Evolutionary conservation across 1,140 invertebrate species (phyloP).

Genomic region (Drosophila mayri): DNA sequence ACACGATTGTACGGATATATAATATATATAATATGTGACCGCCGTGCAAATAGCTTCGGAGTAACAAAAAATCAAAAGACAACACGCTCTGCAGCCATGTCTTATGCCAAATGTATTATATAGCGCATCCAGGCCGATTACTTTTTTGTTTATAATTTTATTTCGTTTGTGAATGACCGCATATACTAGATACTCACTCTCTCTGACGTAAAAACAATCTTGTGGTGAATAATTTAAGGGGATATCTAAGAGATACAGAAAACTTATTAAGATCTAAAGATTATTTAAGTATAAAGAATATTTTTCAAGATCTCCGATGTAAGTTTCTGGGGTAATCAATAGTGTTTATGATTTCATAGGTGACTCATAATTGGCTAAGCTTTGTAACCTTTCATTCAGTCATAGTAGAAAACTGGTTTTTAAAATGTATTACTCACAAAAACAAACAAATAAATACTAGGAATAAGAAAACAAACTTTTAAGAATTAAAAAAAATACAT

Average conservation of each 20-base stretch:
- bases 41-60: constrained; percentile 53
- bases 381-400: constrained; percentile 4
- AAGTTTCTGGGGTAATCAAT: not conserved
- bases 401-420: constrained; percentile 10
- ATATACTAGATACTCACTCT: constrained; percentile 22
- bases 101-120: constrained; percentile 33
- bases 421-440: constrained; percentile 14
- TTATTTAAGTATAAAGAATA: not conserved
- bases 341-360: constrained; percentile 1
- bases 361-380: constrained; percentile 16
- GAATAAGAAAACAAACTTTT: not conserved
- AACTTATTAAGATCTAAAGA: not conserved
- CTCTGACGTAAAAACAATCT: constrained; percentile 26
- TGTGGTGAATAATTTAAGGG: constrained; percentile 5
- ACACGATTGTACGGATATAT: constrained; percentile 26
- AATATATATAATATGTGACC: constrained; percentile 64
- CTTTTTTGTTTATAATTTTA: constrained; percentile 37
- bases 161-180: constrained; percentile 31
- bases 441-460: not conserved
- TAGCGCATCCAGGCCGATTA: constrained; percentile 18
- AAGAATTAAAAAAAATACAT: not conserved
- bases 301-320: not conserved
- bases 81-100: constrained; percentile 33
- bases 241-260: constrained; percentile 12
- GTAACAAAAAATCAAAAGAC: constrained; percentile 47